Conservation (phyloP, 2,113 vertebrate genomes). For the Barnardius zonarius region DNA sequence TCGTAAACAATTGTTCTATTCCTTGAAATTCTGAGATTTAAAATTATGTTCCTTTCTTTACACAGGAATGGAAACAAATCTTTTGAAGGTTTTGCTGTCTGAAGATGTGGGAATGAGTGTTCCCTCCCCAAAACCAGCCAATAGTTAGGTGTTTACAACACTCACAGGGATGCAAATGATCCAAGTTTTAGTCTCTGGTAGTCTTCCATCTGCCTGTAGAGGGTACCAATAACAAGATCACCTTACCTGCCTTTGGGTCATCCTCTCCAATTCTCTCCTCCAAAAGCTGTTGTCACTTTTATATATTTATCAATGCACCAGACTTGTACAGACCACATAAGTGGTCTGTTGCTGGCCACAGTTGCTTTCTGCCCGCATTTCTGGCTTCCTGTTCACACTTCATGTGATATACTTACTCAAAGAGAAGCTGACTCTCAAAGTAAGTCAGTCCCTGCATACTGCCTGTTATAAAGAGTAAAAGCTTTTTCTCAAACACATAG, state of each 20-base stretch:
- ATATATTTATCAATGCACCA: not conserved
- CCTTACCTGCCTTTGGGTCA: not conserved
- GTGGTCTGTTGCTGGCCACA: not conserved
- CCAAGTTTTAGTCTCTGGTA: not conserved
- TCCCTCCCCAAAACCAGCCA: constrained; percentile 48
- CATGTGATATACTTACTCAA: not conserved
- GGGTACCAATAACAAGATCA: not conserved
- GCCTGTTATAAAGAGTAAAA: not conserved
- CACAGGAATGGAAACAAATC: constrained; percentile 14
- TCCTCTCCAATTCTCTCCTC: not conserved
- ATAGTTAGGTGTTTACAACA: not conserved
- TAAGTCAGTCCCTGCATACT: not conserved
- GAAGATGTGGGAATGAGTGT: not conserved
- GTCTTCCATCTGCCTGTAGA: not conserved
- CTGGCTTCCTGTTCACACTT: not conserved
- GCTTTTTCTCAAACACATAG: not conserved
- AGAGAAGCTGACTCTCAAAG: not conserved
- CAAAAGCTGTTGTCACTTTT: not conserved
- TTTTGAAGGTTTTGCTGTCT: constrained; percentile 27
- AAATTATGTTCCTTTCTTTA: constrained; percentile 19
- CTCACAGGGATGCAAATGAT: not conserved
- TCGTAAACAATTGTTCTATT: constrained; percentile 54
- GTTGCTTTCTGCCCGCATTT: not conserved
- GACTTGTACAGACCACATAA: not conserved
- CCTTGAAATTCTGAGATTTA: constrained; percentile 57